phyloP scores from a whole-genome alignment of 2,888 invertebrate genomes.

The Microchrysa polita region DNA sequence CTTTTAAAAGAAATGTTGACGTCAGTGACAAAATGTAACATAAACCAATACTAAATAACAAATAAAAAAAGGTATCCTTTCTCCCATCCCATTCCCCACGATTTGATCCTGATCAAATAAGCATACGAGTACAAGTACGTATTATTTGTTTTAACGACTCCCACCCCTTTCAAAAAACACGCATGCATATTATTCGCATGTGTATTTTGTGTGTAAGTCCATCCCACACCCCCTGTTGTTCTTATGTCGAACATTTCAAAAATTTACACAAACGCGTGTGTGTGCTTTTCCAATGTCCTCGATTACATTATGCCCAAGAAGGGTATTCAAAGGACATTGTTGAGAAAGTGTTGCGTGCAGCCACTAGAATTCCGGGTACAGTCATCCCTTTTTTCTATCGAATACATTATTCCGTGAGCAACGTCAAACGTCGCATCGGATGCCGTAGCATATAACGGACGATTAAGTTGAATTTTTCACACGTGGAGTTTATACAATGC shows the following conservation, averaged over 20 bases:
- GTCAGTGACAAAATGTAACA: background rate
- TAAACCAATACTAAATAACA: conserved; percentile 2
- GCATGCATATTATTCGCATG: background rate
- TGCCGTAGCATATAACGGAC: too few relatives aligned
- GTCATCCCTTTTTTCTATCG: conserved; percentile 39
- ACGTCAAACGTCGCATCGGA: too few relatives aligned
- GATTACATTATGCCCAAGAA: background rate
- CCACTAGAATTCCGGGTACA: conserved; percentile 47
- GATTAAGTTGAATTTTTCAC: conserved; percentile 27
- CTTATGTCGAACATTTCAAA: conserved; percentile 33
- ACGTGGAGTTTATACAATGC: background rate
- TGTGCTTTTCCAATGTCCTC: conserved; percentile 9
- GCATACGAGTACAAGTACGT: too few relatives aligned
- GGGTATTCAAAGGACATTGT: background rate
- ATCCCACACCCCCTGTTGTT: background rate
- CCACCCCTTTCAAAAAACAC: background rate
- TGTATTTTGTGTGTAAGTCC: background rate
- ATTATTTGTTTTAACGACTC: background rate
- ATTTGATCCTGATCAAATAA: conserved; percentile 35
- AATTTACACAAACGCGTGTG: conserved; percentile 18
- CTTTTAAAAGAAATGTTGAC: background rate
- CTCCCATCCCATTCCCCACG: background rate
- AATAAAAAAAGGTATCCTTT: conserved; percentile 1
- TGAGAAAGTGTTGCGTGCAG: conserved; percentile 46
- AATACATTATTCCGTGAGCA: too few relatives aligned